Base-by-base conservation (phyloP, 2,797 vertebrate species). In the Heteromormyrus szaboi region DNA sequence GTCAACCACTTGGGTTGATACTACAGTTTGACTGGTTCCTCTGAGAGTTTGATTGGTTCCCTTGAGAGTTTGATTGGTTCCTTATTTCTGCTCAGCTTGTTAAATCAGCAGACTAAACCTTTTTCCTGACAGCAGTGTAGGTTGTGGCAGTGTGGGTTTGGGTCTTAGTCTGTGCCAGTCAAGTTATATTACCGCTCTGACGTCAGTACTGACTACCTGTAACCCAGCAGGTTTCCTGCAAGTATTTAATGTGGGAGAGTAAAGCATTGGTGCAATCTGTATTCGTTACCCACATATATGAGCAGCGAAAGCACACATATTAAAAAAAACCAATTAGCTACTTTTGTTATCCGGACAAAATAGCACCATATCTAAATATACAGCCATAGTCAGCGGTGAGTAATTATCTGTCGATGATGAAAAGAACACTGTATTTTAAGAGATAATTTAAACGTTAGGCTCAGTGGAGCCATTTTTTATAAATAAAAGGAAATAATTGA, bases 401-500 rank as follows among this genome's bases (percentile, higher is more conserved):
- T 59, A 86, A 86, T 86, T 86, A 86, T 86, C 54, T 62, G 4
- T 41, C 33, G 29, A 41, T 56, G 25, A 86, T 59, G 19, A 62
- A 86, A 62, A 37, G 53, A 59, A 59, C 33, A 59, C 22, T 86
- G 50, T 51, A 85, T 51, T 85, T 51, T 25, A 86, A 56, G 25
- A 33, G 85, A 76, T 86, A 19, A 59, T 86, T 56, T 56, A 86
- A 56, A 86, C 3, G 17, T 51, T 4, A 12, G 12, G 37, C 53
- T 56, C 51, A 37, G 33, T 37, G 9, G 51, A 59, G 54, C 54
- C 17, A 59, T 41, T n/a, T 41, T 11, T 33, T 19, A 59, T 62
- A 65, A 25, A 46, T 87, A 95, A 95, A 90, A 91, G 93, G 92
- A 92, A 92, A 93, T 92, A 95, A 95, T 96, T 95, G 92, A 95